Evolutionary conservation across 1,140 invertebrate genomes (phyloP), one percentile per base, ranked within the genome.

Genomic region (Hylaeus volcanicus): DNA sequence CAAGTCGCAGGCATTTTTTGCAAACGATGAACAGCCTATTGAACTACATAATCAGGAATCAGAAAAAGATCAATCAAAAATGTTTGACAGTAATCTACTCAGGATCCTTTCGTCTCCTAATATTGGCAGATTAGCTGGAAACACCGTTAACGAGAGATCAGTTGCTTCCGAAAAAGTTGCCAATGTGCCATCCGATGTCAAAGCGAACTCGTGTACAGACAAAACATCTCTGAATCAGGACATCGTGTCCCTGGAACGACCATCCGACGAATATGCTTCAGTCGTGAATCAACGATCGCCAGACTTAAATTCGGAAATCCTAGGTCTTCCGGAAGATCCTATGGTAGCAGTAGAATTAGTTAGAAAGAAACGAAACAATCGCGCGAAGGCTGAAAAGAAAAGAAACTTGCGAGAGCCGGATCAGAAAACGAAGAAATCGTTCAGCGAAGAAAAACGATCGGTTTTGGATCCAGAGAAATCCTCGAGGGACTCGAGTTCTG

Each of bases 351-450:
- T 56, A n/a, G 70, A 79, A 14, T 39, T 79, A 4, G 70, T 79
- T n/a, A 64, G 77, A 4, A 79, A 65, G 9, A 73, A 74, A 9
- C 77, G 77, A 26, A 26, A 79, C 58, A 26, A 78, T 41, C 9
- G 51, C 9, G 15, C 12, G 4, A 77, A 61, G 6, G 8, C 43
- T 2, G 5, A 51, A 8, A 15, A 39, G 3, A 41, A 53, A 45
- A 11, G 26, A 4, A 64, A 39, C 8, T 58, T 37, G 14, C 5
- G 3, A 26, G 11, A 45, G n/a, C 12, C 1, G 6, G 9, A 39
- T 6, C 3, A n/a, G 11, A 26, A 26, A 26, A 26, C 26, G 53
- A 43, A 45, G 26, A n/a, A 8, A 43, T 61, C 8, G 0, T 26
- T 26, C 26, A 48, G 41, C 12, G 8, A 66, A 15, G 58, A 72